Base-by-base conservation (phyloP, 2,888 invertebrate genomes). In the Ophion costatus region DNA sequence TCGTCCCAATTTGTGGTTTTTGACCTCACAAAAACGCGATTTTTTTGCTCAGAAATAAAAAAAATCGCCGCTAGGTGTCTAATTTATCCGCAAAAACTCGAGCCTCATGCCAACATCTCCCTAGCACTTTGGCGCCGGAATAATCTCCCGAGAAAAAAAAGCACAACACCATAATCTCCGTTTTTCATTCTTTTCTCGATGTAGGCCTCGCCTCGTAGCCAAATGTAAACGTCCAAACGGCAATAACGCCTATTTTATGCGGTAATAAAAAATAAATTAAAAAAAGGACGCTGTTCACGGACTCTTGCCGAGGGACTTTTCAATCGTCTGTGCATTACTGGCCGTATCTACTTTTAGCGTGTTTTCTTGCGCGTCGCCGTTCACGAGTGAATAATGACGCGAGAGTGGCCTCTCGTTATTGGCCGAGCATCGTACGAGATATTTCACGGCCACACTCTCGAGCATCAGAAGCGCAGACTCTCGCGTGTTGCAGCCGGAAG, bases 301-400 rank as follows among this genome's bases (percentile, higher is more conserved):
- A 14, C 17, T 51, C 51, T 51, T 9, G 6, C 17, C 10, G 29
- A 2, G 38, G 57, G 57, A 38, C 56, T 38, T 38, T 69, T 56
- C 22, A 33, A 51, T 38, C 56, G 71, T 78, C 73, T 63, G 77
- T 67, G 20, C 73, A 61, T 69, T 42, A 74, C 73, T 66, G 70
- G 10, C 70, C 78, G 64, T 66, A 71, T 82, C 82, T 79, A 84
- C 84, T 84, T 84, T 75, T 81, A 75, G 84, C 75, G 33, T 9
- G 38, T 38, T 38, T 38, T 38, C 64, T 57, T n/a, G 66, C n/a
- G 61, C 29, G 22, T 38, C 64, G 24, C 69, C 29, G 80, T 61
- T 29, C 57, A 42, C 2, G 73, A 63, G 57, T 42, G 20, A 14
- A 56, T 51, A 51, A 51, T 17, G 51, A 51, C 51, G 38, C 38